Evolutionary conservation across 2,797 vertebrate genomes (phyloP), one percentile per base, ranked within the genome.

Genomic region (Gallinago nigripennis): DNA sequence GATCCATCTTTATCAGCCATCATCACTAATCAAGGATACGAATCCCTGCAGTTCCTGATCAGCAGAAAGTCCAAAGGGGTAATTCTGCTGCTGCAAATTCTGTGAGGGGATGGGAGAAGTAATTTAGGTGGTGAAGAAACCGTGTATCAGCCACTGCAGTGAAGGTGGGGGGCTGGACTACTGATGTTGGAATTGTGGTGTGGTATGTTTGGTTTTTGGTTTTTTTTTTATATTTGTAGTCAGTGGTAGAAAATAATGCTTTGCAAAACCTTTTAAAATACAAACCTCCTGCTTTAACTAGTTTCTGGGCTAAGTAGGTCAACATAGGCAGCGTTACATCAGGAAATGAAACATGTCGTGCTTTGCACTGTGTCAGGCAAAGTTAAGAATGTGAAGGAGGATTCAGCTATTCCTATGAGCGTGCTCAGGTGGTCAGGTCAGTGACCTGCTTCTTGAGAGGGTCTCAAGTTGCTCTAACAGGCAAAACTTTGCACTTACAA

Each of bases 21-120:
- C 33, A 50, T 63, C 0, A 0, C n/a, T 56, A 4, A 58, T 37
- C 6, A 37, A 73, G 54, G 27, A 18, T 43, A 11, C 0, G 9
- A 64, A 27, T 86, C 57, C 28, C 25, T 84, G 39, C n/a, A 45
- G 48, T 72, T 66, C 82, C 46, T 70, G 31, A 51, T 69, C 48
- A 92, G 35, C 39, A 41, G 39, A 45, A 71, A 27, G 15, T 48
- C 30, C 57, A 58, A 56, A 58, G 25, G 8, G 6, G 48, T 19
- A 21, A 50, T 71, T 63, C 79, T 57, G 54, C 35, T 72, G 48
- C 35, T 85, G 45, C n/a, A 45, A 14, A 28, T 71, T 77, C 28
- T 78, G 25, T 50, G 60, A 53, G 16, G 23, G 33, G 18, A 21
- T 6, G 7, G 23, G 45, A 73, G 56, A 56, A 78, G 30, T 82